Base-by-base conservation (phyloP, 2,113 vertebrate genomes). In the Cyanistes caeruleus region DNA sequence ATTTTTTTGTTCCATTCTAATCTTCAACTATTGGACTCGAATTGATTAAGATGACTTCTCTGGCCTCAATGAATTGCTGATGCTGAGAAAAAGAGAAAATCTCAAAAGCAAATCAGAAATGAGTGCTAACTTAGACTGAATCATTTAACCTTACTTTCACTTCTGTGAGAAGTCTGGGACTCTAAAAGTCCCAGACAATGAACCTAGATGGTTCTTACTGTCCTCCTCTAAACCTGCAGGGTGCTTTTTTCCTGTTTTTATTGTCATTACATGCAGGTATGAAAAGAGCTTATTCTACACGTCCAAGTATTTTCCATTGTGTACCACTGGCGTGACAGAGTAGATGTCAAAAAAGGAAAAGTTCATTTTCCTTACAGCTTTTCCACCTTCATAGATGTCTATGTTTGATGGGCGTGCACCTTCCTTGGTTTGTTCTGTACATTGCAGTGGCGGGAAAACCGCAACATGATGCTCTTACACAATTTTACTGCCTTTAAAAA, bases 341-440 rank as follows among this genome's bases (percentile, higher is more conserved):
- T 9, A 48, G 8, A 7, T 72, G 25, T n/a, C 48, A 82, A 69
- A 7, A 60, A 37, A 62, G 20, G 18, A 55, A 53, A 86, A 76
- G 14, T 8, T 56, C 0, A 3, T 43, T 28, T 69, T 86, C 3
- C 27, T 41, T 60, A 23, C 5, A 16, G 9, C 7, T 76, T 52
- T 4, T 30, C 56, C 41, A n/a, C 22, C 41, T 56, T 65, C 24
- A 51, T 1, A 37, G n/a, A 13, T 53, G 8, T n/a, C 0, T 15
- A 2, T 16, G 1, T 35, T 2, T 81, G 22, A 39, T 4, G 22
- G 22, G 20, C 3, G 0, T 21, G 18, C 17, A 62, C 19, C 9
- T 74, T 80, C 13, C 31, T 46, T 24, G 13, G 2, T 69, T 89
- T 84, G 10, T 25, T 49, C 27, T 43, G n/a, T 21, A 12, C 48